Evolutionary conservation across 2,888 invertebrate species (phyloP).

Genomic region (Criorhina ranunculi): DNA sequence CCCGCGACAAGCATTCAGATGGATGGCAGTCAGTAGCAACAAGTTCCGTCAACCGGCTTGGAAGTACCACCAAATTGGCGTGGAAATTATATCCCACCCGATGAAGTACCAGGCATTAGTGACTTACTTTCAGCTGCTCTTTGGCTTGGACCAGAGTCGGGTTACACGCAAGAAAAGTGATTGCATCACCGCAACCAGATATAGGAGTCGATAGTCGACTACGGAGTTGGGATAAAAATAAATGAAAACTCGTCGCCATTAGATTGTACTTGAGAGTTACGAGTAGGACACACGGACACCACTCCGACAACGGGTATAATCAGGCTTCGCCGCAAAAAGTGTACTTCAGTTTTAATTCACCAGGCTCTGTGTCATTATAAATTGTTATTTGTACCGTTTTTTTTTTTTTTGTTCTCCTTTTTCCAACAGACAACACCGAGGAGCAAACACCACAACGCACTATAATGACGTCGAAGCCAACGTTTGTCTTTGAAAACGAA

Average conservation of each 20-base stretch:
- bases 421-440: constrained; percentile 33
- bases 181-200: constrained; percentile 55
- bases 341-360: not conserved
- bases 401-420: constrained; percentile 37
- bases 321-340: not conserved
- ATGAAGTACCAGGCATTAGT: constrained; percentile 36
- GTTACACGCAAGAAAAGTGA: constrained; percentile 31
- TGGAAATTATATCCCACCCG: constrained; percentile 35
- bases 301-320: constrained; percentile 19
- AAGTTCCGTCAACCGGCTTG: constrained; percentile 38
- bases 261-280: constrained; percentile 60
- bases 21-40: constrained; percentile 28
- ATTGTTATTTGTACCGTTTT: constrained; percentile 16
- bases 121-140: constrained; percentile 59
- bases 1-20: constrained; percentile 23
- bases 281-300: constrained; percentile 30
- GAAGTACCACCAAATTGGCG: constrained; percentile 5
- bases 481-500: constrained; percentile 80
- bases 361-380: not conserved
- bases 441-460: constrained; percentile 9
- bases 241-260: constrained; percentile 48
- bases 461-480: constrained; percentile 81
- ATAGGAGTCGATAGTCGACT: constrained; percentile 17
- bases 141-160: constrained; percentile 35
- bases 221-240: constrained; percentile 17